These are phyloP conservation scores for Gymnobelideus leadbeateri DNA, from an alignment of 2,113 vertebrate genomes.

Conservation along the genomic window DNA sequence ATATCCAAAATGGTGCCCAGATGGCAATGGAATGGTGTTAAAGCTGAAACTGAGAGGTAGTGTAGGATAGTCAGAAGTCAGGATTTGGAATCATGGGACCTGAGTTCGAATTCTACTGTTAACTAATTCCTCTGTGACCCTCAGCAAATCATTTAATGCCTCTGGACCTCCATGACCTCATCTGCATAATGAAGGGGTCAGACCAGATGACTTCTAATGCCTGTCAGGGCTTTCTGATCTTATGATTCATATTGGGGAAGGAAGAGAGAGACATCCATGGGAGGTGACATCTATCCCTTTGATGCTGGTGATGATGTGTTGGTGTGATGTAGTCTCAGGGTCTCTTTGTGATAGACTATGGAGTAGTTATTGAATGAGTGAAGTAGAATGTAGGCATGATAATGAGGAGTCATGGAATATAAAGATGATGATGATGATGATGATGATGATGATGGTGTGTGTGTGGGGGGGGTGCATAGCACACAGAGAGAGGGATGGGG, in stretches of 20 bases:
- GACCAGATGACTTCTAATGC: too few species aligned
- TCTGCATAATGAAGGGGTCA: background rate
- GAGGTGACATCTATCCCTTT: background rate
- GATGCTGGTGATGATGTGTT: background rate
- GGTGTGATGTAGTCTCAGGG: background rate
- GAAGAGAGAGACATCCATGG: background rate
- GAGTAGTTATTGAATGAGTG: background rate
- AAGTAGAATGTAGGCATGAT: background rate
- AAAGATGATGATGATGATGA: too few species aligned
- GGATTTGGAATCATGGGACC: background rate
- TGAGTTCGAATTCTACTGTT: background rate
- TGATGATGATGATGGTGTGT: too few species aligned
- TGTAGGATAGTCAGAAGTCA: background rate
- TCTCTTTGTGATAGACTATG: background rate
- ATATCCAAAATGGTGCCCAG: background rate
- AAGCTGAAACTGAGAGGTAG: background rate
- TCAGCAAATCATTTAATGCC: background rate
- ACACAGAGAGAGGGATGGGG: background rate
- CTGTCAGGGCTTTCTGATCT: background rate
- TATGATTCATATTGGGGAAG: background rate
- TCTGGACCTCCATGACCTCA: background rate
- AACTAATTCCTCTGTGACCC: background rate
- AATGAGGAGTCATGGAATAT: background rate
- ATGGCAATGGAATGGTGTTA: background rate
- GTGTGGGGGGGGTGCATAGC: too few species aligned